These are phyloP conservation scores for Blastobasis adustella DNA, from an alignment of 2,888 invertebrate species.

Conservation along the genomic window DNA sequence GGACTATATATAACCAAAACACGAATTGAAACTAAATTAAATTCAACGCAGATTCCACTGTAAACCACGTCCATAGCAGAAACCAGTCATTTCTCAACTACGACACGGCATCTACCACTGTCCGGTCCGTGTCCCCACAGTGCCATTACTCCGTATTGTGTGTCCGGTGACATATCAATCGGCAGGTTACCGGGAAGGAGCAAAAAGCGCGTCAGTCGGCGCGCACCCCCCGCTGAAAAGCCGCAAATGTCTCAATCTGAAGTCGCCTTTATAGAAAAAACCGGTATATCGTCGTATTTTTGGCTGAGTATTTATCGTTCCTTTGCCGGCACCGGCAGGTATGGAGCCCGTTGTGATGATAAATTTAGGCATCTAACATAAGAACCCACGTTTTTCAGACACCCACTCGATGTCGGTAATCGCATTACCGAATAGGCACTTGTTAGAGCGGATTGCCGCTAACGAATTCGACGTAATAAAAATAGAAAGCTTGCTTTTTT, in stretches of 20 bases:
- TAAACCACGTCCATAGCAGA: too few species aligned
- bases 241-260: conserved; percentile 62
- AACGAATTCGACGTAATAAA: too few species aligned
- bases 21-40: too few species aligned
- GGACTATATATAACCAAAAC: too few species aligned
- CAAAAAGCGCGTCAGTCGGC: conserved; percentile 29
- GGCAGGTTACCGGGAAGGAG: conserved; percentile 52
- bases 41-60: too few species aligned
- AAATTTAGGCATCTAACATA: conserved; percentile 34
- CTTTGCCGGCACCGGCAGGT: conserved; percentile 39
- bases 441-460: too few species aligned
- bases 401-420: not conserved
- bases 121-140: conserved; percentile 11
- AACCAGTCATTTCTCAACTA: too few species aligned
- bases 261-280: conserved; percentile 31
- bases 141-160: conserved; percentile 21
- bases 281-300: conserved; percentile 16
- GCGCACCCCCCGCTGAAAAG: conserved; percentile 52
- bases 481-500: too few species aligned
- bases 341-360: conserved; percentile 48
- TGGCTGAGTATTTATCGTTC: conserved; percentile 26
- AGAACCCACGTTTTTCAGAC: conserved; percentile 7
- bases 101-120: too few species aligned
- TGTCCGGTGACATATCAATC: conserved; percentile 40
- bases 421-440: too few species aligned